Base-by-base conservation (phyloP, 2,797 vertebrate genomes). In the Allochrocebus solatus region DNA sequence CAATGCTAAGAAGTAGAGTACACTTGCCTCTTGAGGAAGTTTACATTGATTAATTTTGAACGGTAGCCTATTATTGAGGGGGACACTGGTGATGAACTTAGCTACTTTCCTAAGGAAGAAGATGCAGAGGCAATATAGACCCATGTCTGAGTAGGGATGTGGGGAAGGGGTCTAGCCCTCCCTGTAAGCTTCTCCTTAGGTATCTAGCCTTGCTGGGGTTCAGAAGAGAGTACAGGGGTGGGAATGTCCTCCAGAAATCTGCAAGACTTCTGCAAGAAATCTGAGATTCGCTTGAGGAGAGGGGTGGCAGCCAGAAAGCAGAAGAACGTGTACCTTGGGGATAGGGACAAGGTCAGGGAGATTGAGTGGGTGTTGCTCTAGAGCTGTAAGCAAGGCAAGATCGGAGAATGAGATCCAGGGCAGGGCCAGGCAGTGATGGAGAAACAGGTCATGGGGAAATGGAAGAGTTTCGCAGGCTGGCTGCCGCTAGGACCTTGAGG, bases 171-270 rank as follows among this genome's bases (percentile, higher is more conserved):
- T 67, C 79, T 67, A n/a, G 79, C 89, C 67, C 43, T 30, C n/a
- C 57, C 92, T 22, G 0, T 74, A 74, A 85, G 83, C 43, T 80
- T 95, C 74, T 83, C 82, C 82, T 81, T 72, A 89, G 41, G 39
- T 79, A 85, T 53, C 79, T 84, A 76, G 74, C 86, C 67, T 97
- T 79, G 14, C 79, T 57, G 36, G 81, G 74, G 61, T 95, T 95
- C 92, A 89, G 93, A 91, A 82, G 28, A 84, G 39, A 81, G 80
- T 59, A 67, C 64, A 95, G 85, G 53, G 46, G 80, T 93, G 86
- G 93, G 19, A 92, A 78, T 50, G 81, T 90, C 91, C 95, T 95
- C 83, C 94, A 87, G 86, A 98, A 93, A 92, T 87, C 85, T 92
- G 21, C 13, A 43, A 78, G 90, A 72, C 53, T 55, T 22, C 53